Percentiles rank a stretch among this genome's conserved stretches.
phyloP scores from a whole-genome alignment of 2,888 invertebrate genomes.

The Luperina testacea region DNA sequence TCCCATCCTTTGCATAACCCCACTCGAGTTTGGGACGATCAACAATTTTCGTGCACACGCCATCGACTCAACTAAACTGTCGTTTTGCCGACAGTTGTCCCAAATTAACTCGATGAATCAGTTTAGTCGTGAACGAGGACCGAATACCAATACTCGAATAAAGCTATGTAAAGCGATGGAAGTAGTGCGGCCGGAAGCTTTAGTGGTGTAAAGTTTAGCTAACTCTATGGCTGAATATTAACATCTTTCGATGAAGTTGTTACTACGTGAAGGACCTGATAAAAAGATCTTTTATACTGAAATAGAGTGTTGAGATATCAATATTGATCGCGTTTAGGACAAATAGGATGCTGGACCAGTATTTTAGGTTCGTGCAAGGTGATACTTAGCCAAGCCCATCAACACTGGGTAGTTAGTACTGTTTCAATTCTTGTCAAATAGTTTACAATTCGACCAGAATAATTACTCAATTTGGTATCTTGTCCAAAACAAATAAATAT shows the following conservation, averaged over 20 bases:
- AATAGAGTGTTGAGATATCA: neutral
- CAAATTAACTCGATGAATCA: conserved; percentile 60
- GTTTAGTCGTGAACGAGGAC: conserved; percentile 42
- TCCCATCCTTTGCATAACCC: conserved; percentile 21
- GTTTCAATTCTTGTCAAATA: neutral
- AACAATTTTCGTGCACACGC: conserved; percentile 41
- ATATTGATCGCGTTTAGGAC: no score
- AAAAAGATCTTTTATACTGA: neutral
- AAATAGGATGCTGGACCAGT: neutral
- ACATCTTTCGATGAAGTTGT: conserved; percentile 3
- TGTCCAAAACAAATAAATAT: neutral
- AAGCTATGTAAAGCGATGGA: conserved; percentile 45
- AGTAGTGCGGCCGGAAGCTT: conserved; percentile 36
- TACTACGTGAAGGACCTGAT: neutral
- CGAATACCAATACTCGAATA: conserved; percentile 49
- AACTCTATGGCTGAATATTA: conserved; percentile 34
- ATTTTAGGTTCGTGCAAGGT: neutral
- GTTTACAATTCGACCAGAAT: no score
- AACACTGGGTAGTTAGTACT: neutral
- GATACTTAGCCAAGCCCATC: neutral
- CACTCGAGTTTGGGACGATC: conserved; percentile 35
- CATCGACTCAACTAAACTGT: conserved; percentile 48
- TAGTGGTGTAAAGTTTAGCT: conserved; percentile 31
- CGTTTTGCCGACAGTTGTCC: conserved; percentile 52
- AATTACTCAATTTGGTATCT: neutral